Evolutionary conservation across 2,797 vertebrate species (phyloP), one percentile per base, ranked within the genome.

Genomic region (Scolopax bukidnonensis): DNA sequence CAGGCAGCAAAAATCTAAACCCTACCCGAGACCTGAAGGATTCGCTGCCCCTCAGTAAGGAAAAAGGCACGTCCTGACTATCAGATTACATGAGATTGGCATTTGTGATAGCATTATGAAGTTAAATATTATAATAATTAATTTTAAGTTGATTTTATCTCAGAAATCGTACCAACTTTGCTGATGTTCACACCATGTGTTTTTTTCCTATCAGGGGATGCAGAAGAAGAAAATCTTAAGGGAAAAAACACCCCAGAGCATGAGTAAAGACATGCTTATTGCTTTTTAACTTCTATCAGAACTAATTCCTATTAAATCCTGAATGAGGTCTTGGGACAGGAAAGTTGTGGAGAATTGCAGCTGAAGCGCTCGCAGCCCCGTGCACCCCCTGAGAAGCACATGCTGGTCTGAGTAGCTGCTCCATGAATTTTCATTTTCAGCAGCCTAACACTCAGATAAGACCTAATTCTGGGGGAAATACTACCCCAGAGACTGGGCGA

Each of bases 61-160:
- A 28, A 68, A 70, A 79, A 79, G 27, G 45, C 64, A 60, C 2
- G 0, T 50, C 32, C 2, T 33, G 68, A 28, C 68, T 45, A 33
- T 16, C 9, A 8, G 45, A 83, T 81, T 65, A 80, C 21, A 43
- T 0, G 16, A 75, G 50, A 81, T 1, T 64, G 73, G 81, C 41
- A 54, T 25, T 53, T 57, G 9, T 65, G 65, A 63, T 9, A n/a
- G 17, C 8, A 36, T 32, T 69, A 77, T 27, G n/a, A 59, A 89
- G 41, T 32, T 74, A 68, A 89, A 88, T 68, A 61, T 53, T 53
- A 64, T 17, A 20, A 57, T 70, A 60, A 92, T 79, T 84, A 48
- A 7, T 20, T 93, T 86, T 54, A 70, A 85, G 28, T 43, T 75
- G 30, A 78, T 91, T 82, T 76, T 60, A 75, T 50, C 54, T 85